phyloP scores from a whole-genome alignment of 2,113 vertebrate species.

The Zonotrichia leucophrys region DNA sequence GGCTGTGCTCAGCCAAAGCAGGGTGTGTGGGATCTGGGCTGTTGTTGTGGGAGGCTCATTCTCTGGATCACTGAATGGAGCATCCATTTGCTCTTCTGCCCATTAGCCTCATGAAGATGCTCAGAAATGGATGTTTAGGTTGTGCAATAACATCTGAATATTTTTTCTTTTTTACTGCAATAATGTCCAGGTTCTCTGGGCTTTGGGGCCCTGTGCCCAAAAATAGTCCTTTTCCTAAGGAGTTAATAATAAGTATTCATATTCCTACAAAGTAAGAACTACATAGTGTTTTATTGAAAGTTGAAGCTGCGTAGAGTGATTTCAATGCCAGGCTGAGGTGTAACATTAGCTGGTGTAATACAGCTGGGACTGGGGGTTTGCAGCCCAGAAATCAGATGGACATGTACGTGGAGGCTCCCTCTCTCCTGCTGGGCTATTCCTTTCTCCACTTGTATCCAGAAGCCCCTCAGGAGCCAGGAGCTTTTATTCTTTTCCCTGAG shows the following conservation, averaged over 20 bases:
- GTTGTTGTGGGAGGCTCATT: neutral
- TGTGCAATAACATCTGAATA: neutral
- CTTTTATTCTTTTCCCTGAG: neutral
- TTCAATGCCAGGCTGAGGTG: neutral
- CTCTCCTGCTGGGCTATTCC: neutral
- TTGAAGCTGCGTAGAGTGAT: neutral
- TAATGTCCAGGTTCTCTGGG: neutral
- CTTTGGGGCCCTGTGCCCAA: neutral
- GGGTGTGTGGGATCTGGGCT: neutral
- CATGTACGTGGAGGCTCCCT: neutral
- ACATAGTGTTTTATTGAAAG: neutral
- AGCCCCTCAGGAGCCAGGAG: neutral
- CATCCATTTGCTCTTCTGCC: neutral
- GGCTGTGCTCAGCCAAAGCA: neutral
- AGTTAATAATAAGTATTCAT: neutral
- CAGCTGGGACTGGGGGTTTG: neutral
- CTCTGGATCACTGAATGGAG: neutral
- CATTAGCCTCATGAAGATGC: neutral
- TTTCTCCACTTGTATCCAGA: neutral
- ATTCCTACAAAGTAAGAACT: neutral
- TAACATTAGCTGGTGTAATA: neutral
- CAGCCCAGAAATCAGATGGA: neutral
- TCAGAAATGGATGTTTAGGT: neutral
- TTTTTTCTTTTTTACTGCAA: neutral
- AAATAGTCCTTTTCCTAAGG: neutral